These are phyloP conservation scores for Elymnias hypermnestra DNA, from an alignment of 1,140 invertebrate genomes.

Conservation along the genomic window DNA sequence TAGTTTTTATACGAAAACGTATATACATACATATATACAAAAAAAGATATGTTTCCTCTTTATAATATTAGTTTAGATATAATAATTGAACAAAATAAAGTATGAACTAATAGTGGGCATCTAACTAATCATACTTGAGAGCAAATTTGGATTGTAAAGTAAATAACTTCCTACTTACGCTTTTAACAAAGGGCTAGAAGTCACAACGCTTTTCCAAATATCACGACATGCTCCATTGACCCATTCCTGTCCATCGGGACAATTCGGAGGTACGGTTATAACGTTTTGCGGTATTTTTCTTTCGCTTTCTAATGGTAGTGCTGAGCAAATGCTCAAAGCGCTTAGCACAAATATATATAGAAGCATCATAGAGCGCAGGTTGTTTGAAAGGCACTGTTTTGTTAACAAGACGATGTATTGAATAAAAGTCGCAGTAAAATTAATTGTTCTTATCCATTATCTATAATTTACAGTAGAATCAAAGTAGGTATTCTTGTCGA, in stretches of 20 bases:
- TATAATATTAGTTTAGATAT: no score
- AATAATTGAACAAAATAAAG: no score
- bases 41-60: no score
- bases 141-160: neutral
- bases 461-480: constrained; percentile 16
- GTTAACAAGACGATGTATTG: neutral
- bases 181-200: neutral
- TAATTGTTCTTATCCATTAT: constrained; percentile 11
- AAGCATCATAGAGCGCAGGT: neutral
- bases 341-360: neutral
- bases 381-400: neutral
- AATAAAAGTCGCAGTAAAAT: neutral
- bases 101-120: no score
- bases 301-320: neutral
- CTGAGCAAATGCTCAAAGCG: constrained; percentile 2
- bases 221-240: constrained; percentile 17
- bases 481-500: constrained; percentile 14
- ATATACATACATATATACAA: no score
- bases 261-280: constrained; percentile 21
- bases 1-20: no score
- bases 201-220: constrained; percentile 7
- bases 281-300: constrained; percentile 7
- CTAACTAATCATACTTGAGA: no score
- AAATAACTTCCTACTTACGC: neutral
- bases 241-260: constrained; percentile 13